Base-by-base conservation (phyloP, 1,140 invertebrate species). In the Microplitis demolitor region DNA sequence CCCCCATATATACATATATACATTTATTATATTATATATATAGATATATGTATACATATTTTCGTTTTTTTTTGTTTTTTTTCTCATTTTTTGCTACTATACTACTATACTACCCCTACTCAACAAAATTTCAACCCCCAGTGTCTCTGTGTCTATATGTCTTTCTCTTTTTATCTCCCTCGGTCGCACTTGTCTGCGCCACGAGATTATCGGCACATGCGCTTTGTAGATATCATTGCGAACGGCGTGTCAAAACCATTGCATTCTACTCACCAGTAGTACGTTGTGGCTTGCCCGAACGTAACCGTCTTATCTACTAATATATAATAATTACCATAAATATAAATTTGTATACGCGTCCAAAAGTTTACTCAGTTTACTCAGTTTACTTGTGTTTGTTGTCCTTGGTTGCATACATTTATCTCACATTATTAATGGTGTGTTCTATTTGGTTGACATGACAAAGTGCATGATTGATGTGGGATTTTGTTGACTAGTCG, bases 121-220 rank as follows among this genome's bases (percentile, higher is more conserved):
- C 34, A n/a, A 3, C 16, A 35, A 3, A n/a, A n/a, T 33, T 14
- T 6, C 24, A 31, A 13, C 11, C 33, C 34, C 37, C 13, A 13
- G 33, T 35, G 13, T 62, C 33, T 68, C 14, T 45, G n/a, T 62
- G 60, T 63, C 5, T 56, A 56, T 31, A n/a, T 45, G 39, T n/a
- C 31, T 72, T 61, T 72, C 53, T 39, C 9, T 58, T 53, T 50
- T 37, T 35, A 39, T 53, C 34, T 31, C 34, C 45, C 50, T 37
- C 51, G 16, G 1, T 51, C 50, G 66, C 63, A 39, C 56, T 70
- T 24, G 76, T 77, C 77, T 78, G 79, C 62, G 62, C 71, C 54
- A 53, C 71, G 67, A 71, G 83, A 84, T 84, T 84, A 85, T 85
- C 79, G 84, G 83, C 83, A 85, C 83, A 85, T 85, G 83, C 83